Percentiles rank a stretch among this genome's conserved stretches.
phyloP scores from a whole-genome alignment of 1,140 invertebrate species.

The Dreissena rostriformis region DNA sequence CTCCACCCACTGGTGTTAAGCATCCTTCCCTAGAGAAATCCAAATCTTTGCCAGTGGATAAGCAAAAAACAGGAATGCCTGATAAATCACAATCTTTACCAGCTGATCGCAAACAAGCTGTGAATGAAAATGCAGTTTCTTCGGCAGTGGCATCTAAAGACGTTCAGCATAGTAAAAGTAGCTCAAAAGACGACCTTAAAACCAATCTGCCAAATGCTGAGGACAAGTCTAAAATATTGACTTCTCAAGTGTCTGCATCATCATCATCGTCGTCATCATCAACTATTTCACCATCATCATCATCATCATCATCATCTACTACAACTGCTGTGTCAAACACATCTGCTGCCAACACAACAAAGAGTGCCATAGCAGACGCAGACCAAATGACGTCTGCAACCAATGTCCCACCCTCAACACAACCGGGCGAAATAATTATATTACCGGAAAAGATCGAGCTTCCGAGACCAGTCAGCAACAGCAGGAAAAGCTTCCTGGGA shows the following conservation, averaged over 20 bases:
- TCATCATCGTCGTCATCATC: constrained; percentile 14
- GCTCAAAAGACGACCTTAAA: constrained; percentile 45
- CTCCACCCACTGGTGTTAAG: constrained; percentile 20
- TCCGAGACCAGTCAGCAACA: constrained; percentile 61
- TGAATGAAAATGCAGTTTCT: constrained; percentile 28
- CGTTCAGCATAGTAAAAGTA: constrained; percentile 11
- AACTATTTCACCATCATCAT: constrained; percentile 23
- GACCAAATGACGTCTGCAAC: constrained; percentile 13
- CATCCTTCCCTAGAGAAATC: constrained; percentile 23
- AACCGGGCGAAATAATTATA: constrained; percentile 15
- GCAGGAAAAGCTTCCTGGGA: constrained; percentile 74
- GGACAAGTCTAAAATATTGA: constrained; percentile 38
- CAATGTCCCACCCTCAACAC: constrained; percentile 4
- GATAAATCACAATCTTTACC: constrained; percentile 41
- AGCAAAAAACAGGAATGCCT: not conserved
- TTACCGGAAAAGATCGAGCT: constrained; percentile 75
- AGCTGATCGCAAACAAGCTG: constrained; percentile 8
- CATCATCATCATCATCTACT: constrained; percentile 21
- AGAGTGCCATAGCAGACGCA: constrained; percentile 50
- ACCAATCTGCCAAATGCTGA: constrained; percentile 16
- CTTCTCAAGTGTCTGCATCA: not conserved
- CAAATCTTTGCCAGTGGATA: not conserved
- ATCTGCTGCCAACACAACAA: constrained; percentile 35
- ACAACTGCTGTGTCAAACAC: too few species aligned
- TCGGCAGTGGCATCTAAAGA: constrained; percentile 19